phyloP scores from a whole-genome alignment of 2,797 vertebrate genomes.

The Rhinichthys osculus region DNA sequence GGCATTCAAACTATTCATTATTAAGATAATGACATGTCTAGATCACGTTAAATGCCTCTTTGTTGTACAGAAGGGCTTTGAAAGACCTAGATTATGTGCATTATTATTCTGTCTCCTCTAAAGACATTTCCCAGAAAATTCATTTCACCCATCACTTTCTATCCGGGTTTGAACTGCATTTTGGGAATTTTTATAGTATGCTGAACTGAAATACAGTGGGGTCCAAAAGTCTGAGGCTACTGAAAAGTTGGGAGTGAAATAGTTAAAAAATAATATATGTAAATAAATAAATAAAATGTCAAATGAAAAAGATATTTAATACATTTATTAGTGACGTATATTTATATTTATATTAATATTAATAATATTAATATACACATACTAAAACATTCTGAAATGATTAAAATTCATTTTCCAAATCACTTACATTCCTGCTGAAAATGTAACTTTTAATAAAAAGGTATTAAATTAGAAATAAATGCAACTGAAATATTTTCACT shows the following conservation, averaged over 20 bases:
- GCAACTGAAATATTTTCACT: neutral
- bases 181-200: neutral
- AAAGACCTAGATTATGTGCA: neutral
- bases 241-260: neutral
- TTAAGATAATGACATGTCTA: slow-evolving; percentile 24
- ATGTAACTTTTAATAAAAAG: neutral
- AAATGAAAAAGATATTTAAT: neutral
- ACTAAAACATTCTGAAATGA: too few species aligned
- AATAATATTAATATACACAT: neutral
- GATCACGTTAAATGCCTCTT: neutral
- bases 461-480: neutral
- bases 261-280: neutral
- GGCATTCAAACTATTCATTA: slow-evolving; percentile 14
- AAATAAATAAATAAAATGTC: too few species aligned
- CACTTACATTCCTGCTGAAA: neutral
- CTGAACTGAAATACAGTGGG: neutral
- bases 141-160: neutral
- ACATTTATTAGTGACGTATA: neutral
- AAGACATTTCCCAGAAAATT: neutral
- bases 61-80: neutral
- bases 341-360: neutral
- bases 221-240: neutral
- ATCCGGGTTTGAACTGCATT: neutral
- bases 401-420: neutral
- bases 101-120: neutral